Evolutionary conservation across 2,797 vertebrate species (phyloP).

Genomic region (Poecilia wingei): DNA sequence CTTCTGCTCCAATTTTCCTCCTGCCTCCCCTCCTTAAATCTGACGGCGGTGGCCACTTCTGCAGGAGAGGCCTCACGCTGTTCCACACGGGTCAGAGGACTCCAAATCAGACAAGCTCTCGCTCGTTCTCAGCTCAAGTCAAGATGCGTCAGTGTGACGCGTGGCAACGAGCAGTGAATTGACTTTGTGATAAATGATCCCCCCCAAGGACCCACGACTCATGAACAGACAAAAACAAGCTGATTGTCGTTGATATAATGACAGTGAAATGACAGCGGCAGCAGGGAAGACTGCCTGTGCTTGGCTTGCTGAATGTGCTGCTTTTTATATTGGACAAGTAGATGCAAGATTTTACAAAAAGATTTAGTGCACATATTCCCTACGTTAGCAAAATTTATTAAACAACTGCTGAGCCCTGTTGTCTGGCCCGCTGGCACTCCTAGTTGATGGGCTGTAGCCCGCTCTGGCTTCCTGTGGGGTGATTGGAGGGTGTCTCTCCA

Average conservation of each 20-base stretch:
- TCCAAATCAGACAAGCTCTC: constrained; percentile 37
- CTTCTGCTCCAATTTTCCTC: constrained; percentile 18
- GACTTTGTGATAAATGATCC: constrained; percentile 61
- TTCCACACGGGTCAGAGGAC: constrained; percentile 43
- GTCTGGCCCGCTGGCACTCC: not conserved
- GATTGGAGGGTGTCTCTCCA: not conserved
- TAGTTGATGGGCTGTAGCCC: not conserved
- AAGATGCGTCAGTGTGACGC: constrained; percentile 46
- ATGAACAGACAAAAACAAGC: constrained; percentile 37
- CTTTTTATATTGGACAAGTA: not conserved
- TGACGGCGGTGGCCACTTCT: constrained; percentile 46
- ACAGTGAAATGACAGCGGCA: constrained; percentile 28
- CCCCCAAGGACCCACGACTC: constrained; percentile 23
- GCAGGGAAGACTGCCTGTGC: not conserved
- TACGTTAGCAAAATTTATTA: not conserved
- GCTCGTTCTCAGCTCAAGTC: constrained; percentile 35
- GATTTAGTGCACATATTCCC: not conserved
- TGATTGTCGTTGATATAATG: constrained; percentile 42
- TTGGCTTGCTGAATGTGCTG: not conserved
- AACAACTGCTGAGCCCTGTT: not conserved
- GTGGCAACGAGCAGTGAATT: constrained; percentile 32
- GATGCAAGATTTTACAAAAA: not conserved
- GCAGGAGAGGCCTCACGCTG: constrained; percentile 27
- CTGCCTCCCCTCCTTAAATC: constrained; percentile 21
- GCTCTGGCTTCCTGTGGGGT: not conserved